Evolutionary conservation across 1,140 invertebrate genomes (phyloP).

Genomic region (Ylistrum balloti): DNA sequence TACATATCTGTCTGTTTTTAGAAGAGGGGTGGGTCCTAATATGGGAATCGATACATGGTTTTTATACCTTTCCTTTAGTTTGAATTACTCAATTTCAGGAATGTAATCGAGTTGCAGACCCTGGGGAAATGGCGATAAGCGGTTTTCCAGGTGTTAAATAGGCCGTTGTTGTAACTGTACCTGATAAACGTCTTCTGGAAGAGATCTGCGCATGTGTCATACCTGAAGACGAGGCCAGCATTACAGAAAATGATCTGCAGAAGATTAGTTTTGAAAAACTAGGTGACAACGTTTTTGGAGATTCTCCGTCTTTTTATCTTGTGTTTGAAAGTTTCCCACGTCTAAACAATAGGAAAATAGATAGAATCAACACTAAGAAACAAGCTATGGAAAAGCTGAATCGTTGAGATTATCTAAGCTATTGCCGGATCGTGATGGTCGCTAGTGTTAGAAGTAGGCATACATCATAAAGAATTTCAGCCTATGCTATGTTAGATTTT

Average conservation of each 20-base stretch:
- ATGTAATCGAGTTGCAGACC: too few relatives aligned
- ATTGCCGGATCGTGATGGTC: too few relatives aligned
- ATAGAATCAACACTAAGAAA: neutral
- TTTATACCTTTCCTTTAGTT: too few relatives aligned
- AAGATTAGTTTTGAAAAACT: neutral
- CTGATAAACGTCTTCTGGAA: slow-evolving; percentile 42
- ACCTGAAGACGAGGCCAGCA: neutral
- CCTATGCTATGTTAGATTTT: too few relatives aligned
- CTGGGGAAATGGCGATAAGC: neutral
- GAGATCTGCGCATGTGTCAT: slow-evolving; percentile 22
- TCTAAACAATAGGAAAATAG: neutral
- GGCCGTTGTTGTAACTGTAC: slow-evolving; percentile 23
- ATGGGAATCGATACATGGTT: too few relatives aligned
- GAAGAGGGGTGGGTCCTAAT: too few relatives aligned
- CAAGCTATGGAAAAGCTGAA: neutral
- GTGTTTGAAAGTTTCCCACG: neutral
- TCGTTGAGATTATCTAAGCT: neutral
- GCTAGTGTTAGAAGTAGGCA: too few relatives aligned
- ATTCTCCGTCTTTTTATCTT: neutral
- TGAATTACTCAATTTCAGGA: too few relatives aligned
- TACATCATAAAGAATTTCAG: too few relatives aligned
- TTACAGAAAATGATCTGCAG: neutral
- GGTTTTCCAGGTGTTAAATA: neutral
- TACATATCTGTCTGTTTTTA: too few relatives aligned
- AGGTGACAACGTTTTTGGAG: neutral